These are phyloP conservation scores for Meta bourneti DNA, from an alignment of 2,888 invertebrate genomes.

Conservation along the genomic window DNA sequence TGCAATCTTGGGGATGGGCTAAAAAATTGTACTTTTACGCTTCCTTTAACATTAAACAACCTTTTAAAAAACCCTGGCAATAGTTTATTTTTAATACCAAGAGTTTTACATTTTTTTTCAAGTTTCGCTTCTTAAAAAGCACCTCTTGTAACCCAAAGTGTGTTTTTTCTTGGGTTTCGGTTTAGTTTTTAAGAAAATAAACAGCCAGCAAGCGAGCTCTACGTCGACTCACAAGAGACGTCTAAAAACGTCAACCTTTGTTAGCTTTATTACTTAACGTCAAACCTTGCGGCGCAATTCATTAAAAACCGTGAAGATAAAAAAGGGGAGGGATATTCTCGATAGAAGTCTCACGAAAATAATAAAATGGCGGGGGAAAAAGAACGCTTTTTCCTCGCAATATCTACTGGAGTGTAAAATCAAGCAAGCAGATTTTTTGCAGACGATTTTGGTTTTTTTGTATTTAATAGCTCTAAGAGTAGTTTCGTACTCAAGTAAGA, in stretches of 20 bases:
- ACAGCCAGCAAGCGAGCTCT: conserved; percentile 3
- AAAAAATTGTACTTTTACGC: background rate
- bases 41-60: conserved; percentile 26
- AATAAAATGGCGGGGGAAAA: conserved; percentile 41
- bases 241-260: conserved; percentile 58
- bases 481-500: conserved; percentile 22
- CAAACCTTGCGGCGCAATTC: conserved; percentile 43
- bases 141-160: background rate
- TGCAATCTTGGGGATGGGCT: background rate
- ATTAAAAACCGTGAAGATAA: conserved; percentile 39
- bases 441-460: background rate
- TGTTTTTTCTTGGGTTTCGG: background rate
- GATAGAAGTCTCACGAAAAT: conserved; percentile 20
- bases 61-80: background rate
- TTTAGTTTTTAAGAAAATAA: background rate
- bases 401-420: conserved; percentile 54
- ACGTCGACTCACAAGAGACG: conserved; percentile 11
- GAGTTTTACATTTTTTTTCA: conserved; percentile 15
- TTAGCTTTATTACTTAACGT: conserved; percentile 63
- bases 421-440: conserved; percentile 15
- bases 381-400: background rate
- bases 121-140: background rate
- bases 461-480: conserved; percentile 43
- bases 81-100: background rate
- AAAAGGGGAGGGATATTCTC: background rate